Evolutionary conservation across 2,888 invertebrate genomes (phyloP), one percentile per base, ranked within the genome.

Genomic region (Drosophila ustulata): DNA sequence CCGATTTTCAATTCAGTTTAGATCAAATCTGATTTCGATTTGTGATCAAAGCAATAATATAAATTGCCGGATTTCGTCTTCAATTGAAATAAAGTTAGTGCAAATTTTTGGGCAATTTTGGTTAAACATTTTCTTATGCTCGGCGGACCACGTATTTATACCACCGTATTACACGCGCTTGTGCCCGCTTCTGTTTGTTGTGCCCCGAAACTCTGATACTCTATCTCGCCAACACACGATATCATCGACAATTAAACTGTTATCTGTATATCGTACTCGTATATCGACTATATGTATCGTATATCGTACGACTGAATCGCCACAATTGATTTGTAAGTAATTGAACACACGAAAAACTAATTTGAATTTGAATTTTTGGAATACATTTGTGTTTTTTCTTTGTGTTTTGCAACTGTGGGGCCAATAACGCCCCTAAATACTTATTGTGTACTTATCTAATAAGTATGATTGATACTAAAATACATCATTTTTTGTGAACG

Each of bases 311-410:
- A 65, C 46, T 32, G 57, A 52, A 26, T 66, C 53, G 71, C 64
- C 59, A 52, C 64, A 71, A 56, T 75, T 76, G 71, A 89, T 90
- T 89, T 89, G 90, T 90, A 90, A 90, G 90, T 90, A 90, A 89
- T 77, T 47, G 13, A 39, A 58, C 25, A 64, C 57, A 75, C 82
- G 88, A 75, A 76, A 61, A 66, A 77, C 49, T 71, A 39, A 77
- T 49, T 56, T 71, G 34, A 66, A 28, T 59, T 59, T 18, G 18
- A 18, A 18, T 18, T 64, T 50, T 57, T 59, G 56, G n/a, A 57
- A 69, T 64, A 70, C 53, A 55, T 59, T 67, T 68, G 58, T 43
- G 56, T 66, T 53, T 57, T 57, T 53, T 34, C 28, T 68, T 18
- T 62, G 28, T 46, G 45, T 55, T 43, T 56, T 59, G 69, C 63